Base-by-base conservation (phyloP, 2,113 vertebrate genomes). In the Chlorodrepanis virens region DNA sequence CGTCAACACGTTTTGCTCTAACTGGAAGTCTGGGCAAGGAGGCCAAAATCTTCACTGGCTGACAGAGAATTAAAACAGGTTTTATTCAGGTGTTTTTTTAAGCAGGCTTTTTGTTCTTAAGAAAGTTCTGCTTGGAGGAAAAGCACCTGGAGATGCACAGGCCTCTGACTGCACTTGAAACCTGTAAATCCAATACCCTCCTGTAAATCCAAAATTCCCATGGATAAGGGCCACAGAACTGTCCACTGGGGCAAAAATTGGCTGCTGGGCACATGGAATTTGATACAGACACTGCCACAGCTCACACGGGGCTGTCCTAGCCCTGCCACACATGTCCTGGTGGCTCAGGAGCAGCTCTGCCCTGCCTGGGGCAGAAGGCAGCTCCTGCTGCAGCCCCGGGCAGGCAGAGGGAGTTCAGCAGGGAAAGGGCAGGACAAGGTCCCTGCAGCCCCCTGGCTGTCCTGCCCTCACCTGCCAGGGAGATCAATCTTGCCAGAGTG, bases 261-360 rank as follows among this genome's bases (percentile, higher is more conserved):
- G 35, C 56, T 65, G 35, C 19, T 0, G 12, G 37, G 37, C 20
- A 28, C 39, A 4, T 0, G 61, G 44, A 22, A 47, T 61, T 57
- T n/a, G 22, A 28, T n/a, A 3, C 0, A 3, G 37, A 39, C 14
- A 5, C 3, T 31, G 49, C 6, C 53, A 39, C 47, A n/a, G 11
- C 2, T 22, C 23, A 7, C 6, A 11, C 0, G n/a, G 39, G 70
- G 67, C 71, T 79, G 40, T 7, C 45, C 24, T 3, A 35, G 44
- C 59, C 39, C 68, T 20, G 57, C 29, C 71, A 56, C 10, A 31
- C 49, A 0, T 1, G 23, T 1, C 1, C 10, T 16, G 53, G 12
- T 13, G n/a, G 35, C 60, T 29, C 44, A 9, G n/a, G 53, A 22
- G 8, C 6, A 44, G 2, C 25, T 71, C 24, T 12, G 52, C 53